Base-by-base conservation (phyloP, 2,888 invertebrate species). In the Micropterix aruncella region DNA sequence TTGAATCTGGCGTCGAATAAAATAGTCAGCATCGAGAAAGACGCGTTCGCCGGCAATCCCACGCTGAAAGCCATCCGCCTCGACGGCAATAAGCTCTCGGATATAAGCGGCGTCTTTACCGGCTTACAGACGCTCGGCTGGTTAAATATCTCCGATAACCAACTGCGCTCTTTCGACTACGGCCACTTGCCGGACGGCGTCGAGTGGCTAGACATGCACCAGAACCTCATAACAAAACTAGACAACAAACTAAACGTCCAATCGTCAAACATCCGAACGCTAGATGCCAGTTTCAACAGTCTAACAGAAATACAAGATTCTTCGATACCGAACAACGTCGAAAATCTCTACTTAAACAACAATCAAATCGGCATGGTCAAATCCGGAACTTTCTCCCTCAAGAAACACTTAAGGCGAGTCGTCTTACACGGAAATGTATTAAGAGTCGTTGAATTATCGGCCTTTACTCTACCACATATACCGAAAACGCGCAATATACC, bases 101-200 rank as follows among this genome's bases (percentile, higher is more conserved):
- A 84, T 55, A 83, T 87, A 53, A 78, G 81, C 61, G 83, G 83
- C 41, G 79, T 83, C 54, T 85, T 86, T 61, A 79, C 75, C 51
- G 80, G 78, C 57, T 65, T 87, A 52, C 77, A 77, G 55, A 79
- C 78, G 50, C 73, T 88, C 37, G 79, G 83, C 43, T 85, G 84
- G 83, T 67, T 88, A 18, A 88, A 88, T 62, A 82, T 87, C 54
- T 85, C 85, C 15, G 79, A 83, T 60, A 88, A 88, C 62, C 78
- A 77, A 56, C 70, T 88, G 52, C 70, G 77, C 53, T 80, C 81
- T 72, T 85, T 87, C 61, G 87, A 88, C 62, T 88, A 83, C 59
- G 80, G 81, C 52, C 78, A 85, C 54, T 74, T 88, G 59, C 87
- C 88, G 17, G 61, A 69, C 40, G 79, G 76, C 54, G 71, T 88